These are phyloP conservation scores for Choloepus didactylus DNA, from an alignment of 2,797 vertebrate genomes.

Conservation along the genomic window DNA sequence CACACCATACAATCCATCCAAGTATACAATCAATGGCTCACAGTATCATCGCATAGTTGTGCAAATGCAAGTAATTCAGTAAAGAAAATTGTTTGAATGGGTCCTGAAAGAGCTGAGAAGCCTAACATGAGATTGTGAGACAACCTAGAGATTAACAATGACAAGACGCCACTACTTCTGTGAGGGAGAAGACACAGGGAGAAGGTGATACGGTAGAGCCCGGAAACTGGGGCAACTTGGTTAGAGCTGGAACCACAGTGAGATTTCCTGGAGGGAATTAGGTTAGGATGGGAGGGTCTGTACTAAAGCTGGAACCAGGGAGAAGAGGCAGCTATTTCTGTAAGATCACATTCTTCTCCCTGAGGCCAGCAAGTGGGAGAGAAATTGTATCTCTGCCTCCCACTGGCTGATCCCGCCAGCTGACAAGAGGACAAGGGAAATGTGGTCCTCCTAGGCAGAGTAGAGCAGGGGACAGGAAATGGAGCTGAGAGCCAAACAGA, in stretches of 20 bases:
- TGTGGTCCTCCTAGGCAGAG: background rate
- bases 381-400: background rate
- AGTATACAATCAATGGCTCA: no score
- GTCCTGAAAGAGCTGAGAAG: background rate
- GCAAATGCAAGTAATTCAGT: background rate
- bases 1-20: no score
- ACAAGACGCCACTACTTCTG: background rate
- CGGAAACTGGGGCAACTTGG: accelerated
- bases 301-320: background rate
- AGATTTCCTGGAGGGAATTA: background rate
- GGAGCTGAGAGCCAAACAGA: background rate
- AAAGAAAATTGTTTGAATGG: background rate
- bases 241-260: accelerated
- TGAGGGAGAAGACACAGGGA: background rate
- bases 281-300: background rate
- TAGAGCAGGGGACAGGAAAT: background rate
- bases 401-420: no score
- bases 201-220: background rate
- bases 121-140: background rate
- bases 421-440: background rate
- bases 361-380: background rate
- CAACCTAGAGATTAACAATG: background rate
- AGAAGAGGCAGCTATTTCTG: background rate
- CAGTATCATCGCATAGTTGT: no score
- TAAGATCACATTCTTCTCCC: no score